Base-by-base conservation (phyloP, 2,888 invertebrate species). In the Orchesella flavescens region DNA sequence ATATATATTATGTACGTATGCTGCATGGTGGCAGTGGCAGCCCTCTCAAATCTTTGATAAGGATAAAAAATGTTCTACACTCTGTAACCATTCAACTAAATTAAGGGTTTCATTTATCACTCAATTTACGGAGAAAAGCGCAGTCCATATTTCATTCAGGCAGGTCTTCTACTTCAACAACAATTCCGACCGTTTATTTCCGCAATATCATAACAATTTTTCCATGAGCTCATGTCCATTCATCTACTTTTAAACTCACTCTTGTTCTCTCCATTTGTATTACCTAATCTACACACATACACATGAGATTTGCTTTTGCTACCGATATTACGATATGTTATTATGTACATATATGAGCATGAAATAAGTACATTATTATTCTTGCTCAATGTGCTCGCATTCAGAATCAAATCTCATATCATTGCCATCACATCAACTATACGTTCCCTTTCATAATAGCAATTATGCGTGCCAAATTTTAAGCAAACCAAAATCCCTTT, bases 71-170 rank as follows among this genome's bases (percentile, higher is more conserved):
- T 73, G 83, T 46, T 46, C 17, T 49, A 71, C 73, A 73, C 77
- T 82, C 63, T 59, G 53, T 66, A 66, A 24, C 83, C 77, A 83
- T 83, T 83, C 72, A 77, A 76, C 72, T 75, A 84, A 86, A 86
- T 86, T 86, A 86, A 79, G 79, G 84, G 86, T 86, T 86, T 86
- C 86, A 86, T 86, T 86, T 86, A 84, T 86, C 86, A 86, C 86
- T 82, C 84, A 80, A 83, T 86, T 83, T 82, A 77, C 65, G 83
- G 76, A 83, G 83, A 77, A 83, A 77, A 83, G 77, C 83, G 65
- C 83, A 83, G 83, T 83, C 77, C 76, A 83, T 83, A 72, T 73
- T 77, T 83, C 73, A 83, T 77, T 83, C 72, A 19, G 46, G 72
- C 72, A 19, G 46, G 72, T 63, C 57, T 59, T 69, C 76, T 76